phyloP scores from a whole-genome alignment of 2,797 vertebrate species.

The Chaunax sp. region DNA sequence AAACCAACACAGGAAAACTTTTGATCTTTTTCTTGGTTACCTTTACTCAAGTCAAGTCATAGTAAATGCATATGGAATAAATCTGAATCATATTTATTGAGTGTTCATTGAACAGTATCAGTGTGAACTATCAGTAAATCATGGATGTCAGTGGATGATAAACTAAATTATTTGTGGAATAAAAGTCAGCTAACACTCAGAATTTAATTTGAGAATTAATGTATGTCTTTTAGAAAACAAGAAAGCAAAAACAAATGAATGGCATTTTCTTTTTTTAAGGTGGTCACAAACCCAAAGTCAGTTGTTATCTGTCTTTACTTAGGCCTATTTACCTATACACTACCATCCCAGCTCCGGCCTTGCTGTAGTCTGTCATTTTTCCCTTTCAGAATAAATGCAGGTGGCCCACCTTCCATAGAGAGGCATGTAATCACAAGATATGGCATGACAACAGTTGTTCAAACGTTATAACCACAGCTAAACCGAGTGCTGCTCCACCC shows the following conservation, averaged over 20 bases:
- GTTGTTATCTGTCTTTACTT: neutral
- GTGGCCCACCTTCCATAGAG: constrained; percentile 26
- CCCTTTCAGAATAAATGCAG: constrained; percentile 29
- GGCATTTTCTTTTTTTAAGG: too few species aligned
- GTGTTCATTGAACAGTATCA: neutral
- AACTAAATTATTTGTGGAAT: neutral
- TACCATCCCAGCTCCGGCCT: neutral
- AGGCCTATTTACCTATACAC: neutral
- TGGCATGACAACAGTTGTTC: constrained; percentile 53
- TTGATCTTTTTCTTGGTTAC: neutral
- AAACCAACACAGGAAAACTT: neutral
- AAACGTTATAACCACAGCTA: constrained; percentile 46
- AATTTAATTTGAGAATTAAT: constrained; percentile 10
- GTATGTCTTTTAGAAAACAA: neutral
- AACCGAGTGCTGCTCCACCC: constrained; percentile 51
- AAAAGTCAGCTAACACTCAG: neutral
- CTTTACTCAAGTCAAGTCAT: neutral
- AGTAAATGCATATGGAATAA: neutral
- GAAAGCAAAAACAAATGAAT: constrained; percentile 2
- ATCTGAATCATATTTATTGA: neutral
- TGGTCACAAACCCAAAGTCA: neutral
- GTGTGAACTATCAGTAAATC: neutral
- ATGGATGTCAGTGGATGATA: neutral
- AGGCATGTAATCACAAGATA: constrained; percentile 43
- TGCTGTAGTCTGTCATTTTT: constrained; percentile 14